Percentiles rank a stretch among this genome's conserved stretches.
phyloP scores from a whole-genome alignment of 1,140 invertebrate genomes.

The Penaeus chinensis region DNA sequence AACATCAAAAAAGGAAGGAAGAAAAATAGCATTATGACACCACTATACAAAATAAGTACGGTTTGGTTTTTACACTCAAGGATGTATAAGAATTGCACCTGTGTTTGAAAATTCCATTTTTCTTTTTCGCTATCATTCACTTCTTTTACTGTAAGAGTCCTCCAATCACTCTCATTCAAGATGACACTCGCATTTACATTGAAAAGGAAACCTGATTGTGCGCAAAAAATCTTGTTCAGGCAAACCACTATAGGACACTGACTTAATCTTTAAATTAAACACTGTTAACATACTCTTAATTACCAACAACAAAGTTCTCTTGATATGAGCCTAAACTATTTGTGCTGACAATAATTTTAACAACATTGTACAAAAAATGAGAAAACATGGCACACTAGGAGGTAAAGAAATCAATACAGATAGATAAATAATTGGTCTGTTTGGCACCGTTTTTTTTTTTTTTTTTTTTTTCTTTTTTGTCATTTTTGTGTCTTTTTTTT shows the following conservation, averaged over 20 bases:
- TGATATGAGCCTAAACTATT: constrained; percentile 43
- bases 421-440: constrained; percentile 11
- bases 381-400: constrained; percentile 34
- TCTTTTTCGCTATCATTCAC: too few relatives aligned
- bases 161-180: too few relatives aligned
- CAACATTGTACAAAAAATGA: constrained; percentile 37
- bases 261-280: too few relatives aligned
- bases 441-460: constrained; percentile 47
- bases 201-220: neutral
- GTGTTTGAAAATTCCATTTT: too few relatives aligned
- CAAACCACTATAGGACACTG: too few relatives aligned
- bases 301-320: constrained; percentile 28
- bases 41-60: too few relatives aligned
- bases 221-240: neutral
- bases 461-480: neutral
- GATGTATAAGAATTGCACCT: too few relatives aligned
- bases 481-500: constrained; percentile 2
- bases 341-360: constrained; percentile 40
- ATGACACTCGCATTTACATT: too few relatives aligned
- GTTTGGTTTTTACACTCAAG: too few relatives aligned
- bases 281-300: constrained; percentile 10
- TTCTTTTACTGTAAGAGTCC: too few relatives aligned
- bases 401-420: constrained; percentile 22
- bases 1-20: too few relatives aligned
- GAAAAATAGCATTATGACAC: too few relatives aligned